Conservation (phyloP, 2,888 invertebrate genomes). For the Lepidocyrtoides sp. region DNA sequence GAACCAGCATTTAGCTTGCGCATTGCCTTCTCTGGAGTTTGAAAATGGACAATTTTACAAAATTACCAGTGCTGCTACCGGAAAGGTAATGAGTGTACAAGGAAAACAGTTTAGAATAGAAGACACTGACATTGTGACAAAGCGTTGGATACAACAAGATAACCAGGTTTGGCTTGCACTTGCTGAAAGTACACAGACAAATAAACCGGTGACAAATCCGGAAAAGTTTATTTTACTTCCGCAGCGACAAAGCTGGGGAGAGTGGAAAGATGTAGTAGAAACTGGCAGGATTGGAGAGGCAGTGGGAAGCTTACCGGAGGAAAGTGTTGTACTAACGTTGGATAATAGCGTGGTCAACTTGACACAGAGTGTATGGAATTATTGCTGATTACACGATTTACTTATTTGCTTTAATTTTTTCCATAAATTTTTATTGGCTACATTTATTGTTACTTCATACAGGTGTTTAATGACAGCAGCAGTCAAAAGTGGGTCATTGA, state of each 20-base stretch:
- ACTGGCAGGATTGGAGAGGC: constrained; percentile 65
- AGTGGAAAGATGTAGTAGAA: constrained; percentile 65
- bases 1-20: no score
- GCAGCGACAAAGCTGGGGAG: constrained; percentile 67
- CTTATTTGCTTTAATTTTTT: no score
- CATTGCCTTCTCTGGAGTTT: constrained; percentile 44
- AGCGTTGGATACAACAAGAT: constrained; percentile 76
- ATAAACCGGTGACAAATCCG: constrained; percentile 57
- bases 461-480: constrained; percentile 74
- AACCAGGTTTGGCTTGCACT: constrained; percentile 76
- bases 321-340: constrained; percentile 70
- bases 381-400: no score
- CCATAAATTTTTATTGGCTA: no score
- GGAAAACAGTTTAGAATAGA: constrained; percentile 56
- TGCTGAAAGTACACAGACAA: constrained; percentile 39
- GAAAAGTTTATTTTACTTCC: constrained; percentile 75
- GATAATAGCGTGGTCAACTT: constrained; percentile 74
- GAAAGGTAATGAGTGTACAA: constrained; percentile 70
- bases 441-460: no score
- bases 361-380: constrained; percentile 76
- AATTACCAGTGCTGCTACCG: constrained; percentile 70
- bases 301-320: constrained; percentile 59
- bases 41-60: constrained; percentile 77
- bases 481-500: constrained; percentile 81
- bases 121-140: constrained; percentile 65